Percentiles rank a stretch among this genome's conserved stretches.
phyloP scores from a whole-genome alignment of 1,140 invertebrate genomes.

The Bombus pyrosoma region DNA sequence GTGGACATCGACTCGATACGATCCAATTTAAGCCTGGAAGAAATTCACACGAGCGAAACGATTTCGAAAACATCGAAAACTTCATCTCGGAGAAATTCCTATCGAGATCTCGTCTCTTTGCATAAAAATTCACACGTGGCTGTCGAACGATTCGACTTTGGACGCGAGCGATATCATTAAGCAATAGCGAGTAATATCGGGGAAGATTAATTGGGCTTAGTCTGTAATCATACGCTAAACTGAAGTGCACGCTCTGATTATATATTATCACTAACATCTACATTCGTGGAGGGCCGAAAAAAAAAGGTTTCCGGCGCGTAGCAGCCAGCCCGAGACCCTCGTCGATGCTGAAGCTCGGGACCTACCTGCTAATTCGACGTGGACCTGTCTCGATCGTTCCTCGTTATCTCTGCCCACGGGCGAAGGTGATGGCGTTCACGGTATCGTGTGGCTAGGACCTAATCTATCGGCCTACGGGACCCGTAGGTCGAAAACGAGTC shows the following conservation, averaged over 20 bases:
- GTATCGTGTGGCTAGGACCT: conserved; percentile 51
- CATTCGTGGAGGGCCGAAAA: background rate
- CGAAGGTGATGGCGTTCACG: conserved; percentile 48
- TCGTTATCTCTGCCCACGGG: conserved; percentile 57
- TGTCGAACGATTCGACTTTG: background rate
- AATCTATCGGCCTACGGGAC: conserved; percentile 57
- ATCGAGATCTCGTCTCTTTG: background rate
- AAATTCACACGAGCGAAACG: background rate
- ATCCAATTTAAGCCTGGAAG: fast-evolving
- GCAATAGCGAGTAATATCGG: conserved; percentile 30
- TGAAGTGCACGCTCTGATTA: conserved; percentile 33
- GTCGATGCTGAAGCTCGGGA: conserved; percentile 51
- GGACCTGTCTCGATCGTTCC: conserved; percentile 59
- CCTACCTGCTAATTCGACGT: conserved; percentile 67
- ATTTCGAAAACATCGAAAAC: background rate
- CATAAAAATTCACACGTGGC: conserved; percentile 3
- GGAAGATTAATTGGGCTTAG: conserved; percentile 22
- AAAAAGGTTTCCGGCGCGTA: background rate
- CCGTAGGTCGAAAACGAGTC: conserved; percentile 48
- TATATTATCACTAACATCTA: conserved; percentile 49
- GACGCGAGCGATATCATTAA: conserved; percentile 15
- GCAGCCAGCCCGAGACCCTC: conserved; percentile 30
- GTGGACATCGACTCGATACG: no score
- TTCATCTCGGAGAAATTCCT: no score
- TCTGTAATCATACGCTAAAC: conserved; percentile 48